A percentile compares a stretch with the other conserved stretches of the same genome.
These are phyloP conservation scores for Dendrolimus houi DNA, from an alignment of 2,888 invertebrate genomes.

Conservation along the genomic window DNA sequence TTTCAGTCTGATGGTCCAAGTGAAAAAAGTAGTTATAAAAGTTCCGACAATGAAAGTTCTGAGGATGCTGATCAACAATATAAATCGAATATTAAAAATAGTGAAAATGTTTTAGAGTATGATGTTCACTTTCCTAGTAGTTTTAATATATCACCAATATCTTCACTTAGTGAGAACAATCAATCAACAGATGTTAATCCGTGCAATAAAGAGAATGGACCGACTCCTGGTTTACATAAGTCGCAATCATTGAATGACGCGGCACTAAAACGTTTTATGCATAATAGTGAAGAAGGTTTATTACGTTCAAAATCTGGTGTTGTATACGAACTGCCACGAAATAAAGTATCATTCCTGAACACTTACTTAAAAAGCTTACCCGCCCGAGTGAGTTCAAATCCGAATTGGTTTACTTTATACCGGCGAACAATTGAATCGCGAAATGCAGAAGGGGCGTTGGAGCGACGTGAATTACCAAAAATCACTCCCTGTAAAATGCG, in stretches of 20 bases:
- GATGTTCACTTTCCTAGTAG: conserved; percentile 21
- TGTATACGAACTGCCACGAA: conserved; percentile 53
- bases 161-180: conserved; percentile 34
- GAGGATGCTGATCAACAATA: conserved; percentile 35
- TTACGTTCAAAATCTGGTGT: conserved; percentile 57
- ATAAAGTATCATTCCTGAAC: conserved; percentile 68
- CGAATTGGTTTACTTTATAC: conserved; percentile 57
- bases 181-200: conserved; percentile 26
- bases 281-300: conserved; percentile 29
- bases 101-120: conserved; percentile 20
- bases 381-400: conserved; percentile 52
- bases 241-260: conserved; percentile 59
- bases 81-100: conserved; percentile 20
- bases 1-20: conserved; percentile 53
- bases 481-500: conserved; percentile 29
- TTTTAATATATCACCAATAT: conserved; percentile 29
- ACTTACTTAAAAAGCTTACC: conserved; percentile 72
- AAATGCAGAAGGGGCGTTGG: conserved; percentile 27
- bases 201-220: conserved; percentile 36
- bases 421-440: conserved; percentile 40
- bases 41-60: conserved; percentile 66
- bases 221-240: conserved; percentile 42
- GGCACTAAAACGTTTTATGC: conserved; percentile 28
- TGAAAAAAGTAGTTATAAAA: conserved; percentile 70
- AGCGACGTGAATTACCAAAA: conserved; percentile 32